Conservation (phyloP, 2,888 invertebrate species). For the Cheilosia urbana region DNA sequence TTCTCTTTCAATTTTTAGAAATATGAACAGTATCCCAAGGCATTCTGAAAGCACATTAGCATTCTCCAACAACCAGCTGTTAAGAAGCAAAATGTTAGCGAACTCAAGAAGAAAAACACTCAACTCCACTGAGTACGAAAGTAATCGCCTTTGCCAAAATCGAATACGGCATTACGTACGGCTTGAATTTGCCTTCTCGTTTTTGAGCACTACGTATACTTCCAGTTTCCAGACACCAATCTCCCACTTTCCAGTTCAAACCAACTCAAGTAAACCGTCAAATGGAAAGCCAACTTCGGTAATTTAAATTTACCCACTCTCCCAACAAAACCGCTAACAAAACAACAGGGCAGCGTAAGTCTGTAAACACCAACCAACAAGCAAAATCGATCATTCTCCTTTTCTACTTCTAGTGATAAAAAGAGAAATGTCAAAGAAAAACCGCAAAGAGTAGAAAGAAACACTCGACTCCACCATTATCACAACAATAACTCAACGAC, state of each 20-base stretch:
- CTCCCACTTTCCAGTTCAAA: conserved; percentile 17
- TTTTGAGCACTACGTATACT: conserved; percentile 3
- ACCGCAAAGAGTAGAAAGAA: conserved; percentile 23
- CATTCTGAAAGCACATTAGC: too few relatives aligned
- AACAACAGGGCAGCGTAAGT: conserved; percentile 1
- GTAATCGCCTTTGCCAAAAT: too few relatives aligned
- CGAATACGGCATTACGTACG: too few relatives aligned
- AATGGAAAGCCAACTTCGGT: conserved; percentile 25
- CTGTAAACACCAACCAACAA: conserved; percentile 14
- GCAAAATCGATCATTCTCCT: background rate
- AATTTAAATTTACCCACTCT: background rate
- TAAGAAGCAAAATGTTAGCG: too few relatives aligned
- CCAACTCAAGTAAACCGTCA: conserved; percentile 29
- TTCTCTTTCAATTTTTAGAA: too few relatives aligned
- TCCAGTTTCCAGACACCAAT: background rate
- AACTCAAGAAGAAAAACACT: too few relatives aligned
- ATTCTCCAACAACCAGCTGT: too few relatives aligned
- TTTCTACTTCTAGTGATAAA: conserved; percentile 17
- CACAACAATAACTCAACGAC: too few relatives aligned
- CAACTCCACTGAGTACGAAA: too few relatives aligned
- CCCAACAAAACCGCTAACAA: conserved; percentile 39
- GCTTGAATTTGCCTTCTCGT: background rate
- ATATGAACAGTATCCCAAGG: too few relatives aligned
- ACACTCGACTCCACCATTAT: conserved; percentile 43
- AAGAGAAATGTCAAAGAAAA: conserved; percentile 20